phyloP scores from a whole-genome alignment of 1,140 invertebrate genomes.

The Lycorma delicatula region DNA sequence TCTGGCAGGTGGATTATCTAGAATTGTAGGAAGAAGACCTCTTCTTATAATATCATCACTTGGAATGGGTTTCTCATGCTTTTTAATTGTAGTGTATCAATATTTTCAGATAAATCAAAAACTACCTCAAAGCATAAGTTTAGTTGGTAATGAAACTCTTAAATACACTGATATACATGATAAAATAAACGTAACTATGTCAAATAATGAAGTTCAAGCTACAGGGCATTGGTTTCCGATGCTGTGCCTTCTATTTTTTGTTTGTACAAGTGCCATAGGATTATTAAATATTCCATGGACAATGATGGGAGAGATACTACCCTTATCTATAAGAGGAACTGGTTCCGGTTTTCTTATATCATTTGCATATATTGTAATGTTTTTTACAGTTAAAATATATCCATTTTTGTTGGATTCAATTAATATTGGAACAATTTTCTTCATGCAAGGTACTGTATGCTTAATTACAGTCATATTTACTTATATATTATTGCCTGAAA shows the following conservation, averaged over 20 bases:
- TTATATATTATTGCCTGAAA: slow-evolving; percentile 59
- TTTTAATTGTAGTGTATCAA: neutral
- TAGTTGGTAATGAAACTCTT: too few relatives aligned
- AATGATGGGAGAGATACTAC: slow-evolving; percentile 42
- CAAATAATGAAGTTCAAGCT: neutral
- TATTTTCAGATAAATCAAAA: too few relatives aligned
- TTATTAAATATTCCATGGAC: slow-evolving; percentile 54
- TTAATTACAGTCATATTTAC: slow-evolving; percentile 47
- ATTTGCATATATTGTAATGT: slow-evolving; percentile 53
- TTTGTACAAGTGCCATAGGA: slow-evolving; percentile 45
- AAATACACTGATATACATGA: too few relatives aligned
- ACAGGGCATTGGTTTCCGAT: too few relatives aligned
- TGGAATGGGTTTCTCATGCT: slow-evolving; percentile 40
- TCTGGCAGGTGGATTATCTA: slow-evolving; percentile 41
- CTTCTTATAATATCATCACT: slow-evolving; percentile 43
- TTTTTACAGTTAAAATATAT: slow-evolving; percentile 54
- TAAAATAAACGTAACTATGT: too few relatives aligned
- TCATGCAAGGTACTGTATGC: slow-evolving; percentile 49
- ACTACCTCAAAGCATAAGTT: too few relatives aligned
- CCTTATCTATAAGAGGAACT: slow-evolving; percentile 39
- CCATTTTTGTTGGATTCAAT: slow-evolving; percentile 42
- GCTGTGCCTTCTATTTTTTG: slow-evolving; percentile 42
- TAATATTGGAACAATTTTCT: slow-evolving; percentile 47
- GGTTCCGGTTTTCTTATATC: slow-evolving; percentile 47
- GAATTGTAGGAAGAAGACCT: slow-evolving; percentile 43